Conservation (phyloP, 2,113 vertebrate genomes). For the Mionectes macconnelli region DNA sequence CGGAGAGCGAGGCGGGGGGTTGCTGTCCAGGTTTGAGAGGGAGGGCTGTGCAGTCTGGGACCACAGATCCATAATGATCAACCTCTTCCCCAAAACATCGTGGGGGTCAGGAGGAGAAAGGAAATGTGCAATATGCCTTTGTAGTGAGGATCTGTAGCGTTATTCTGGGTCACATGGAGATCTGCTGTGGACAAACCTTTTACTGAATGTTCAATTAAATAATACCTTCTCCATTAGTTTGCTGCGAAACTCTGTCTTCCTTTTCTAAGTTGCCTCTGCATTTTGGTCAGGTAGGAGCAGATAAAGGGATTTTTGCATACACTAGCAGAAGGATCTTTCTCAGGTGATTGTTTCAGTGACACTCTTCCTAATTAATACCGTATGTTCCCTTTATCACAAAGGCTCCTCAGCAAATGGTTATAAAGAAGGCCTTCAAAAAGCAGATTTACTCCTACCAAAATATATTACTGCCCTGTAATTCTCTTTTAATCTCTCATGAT, state of each 20-base stretch:
- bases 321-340: not conserved
- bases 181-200: not conserved
- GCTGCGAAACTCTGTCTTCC: not conserved
- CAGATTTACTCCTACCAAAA: constrained; percentile 3
- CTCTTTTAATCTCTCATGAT: constrained; percentile 30
- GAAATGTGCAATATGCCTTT: not conserved
- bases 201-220: not conserved
- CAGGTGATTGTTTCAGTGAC: not conserved
- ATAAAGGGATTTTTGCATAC: not conserved
- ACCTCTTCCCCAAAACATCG: not conserved
- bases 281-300: not conserved
- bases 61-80: not conserved
- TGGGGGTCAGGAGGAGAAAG: not conserved
- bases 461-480: constrained; percentile 14
- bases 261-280: not conserved
- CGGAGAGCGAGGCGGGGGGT: not conserved
- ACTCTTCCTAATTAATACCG: not conserved
- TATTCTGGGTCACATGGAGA: not conserved
- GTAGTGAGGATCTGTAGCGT: not conserved
- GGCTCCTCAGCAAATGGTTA: not conserved
- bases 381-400: not conserved
- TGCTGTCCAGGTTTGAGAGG: not conserved
- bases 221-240: not conserved
- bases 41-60: not conserved
- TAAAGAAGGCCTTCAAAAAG: constrained; percentile 19